Evolutionary conservation across 1,140 invertebrate genomes (phyloP), one percentile per base, ranked within the genome.

Genomic region (Pararge aegeria): DNA sequence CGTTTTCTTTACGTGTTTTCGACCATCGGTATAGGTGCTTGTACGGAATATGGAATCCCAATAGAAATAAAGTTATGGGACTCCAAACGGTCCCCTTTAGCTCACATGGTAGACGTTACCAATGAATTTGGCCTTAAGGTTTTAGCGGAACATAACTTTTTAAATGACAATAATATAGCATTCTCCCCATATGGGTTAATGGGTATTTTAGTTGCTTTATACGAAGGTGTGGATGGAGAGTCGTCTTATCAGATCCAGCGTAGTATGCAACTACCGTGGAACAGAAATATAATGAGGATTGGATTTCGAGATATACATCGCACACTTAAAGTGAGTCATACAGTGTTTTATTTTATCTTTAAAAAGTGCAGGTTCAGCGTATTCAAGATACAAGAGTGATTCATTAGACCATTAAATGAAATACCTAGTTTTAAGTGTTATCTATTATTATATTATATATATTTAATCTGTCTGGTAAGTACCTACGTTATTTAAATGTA

Each of bases 231-330:
- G 0, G 89, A 92, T 19, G 94, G 94, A 16, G 90, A 92, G 60
- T 93, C 94, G 13, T 92, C 92, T 19, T 90, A 92, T 19, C 94
- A 96, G 80, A 93, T 96, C 29, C 90, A 92, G 15, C 91, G 94
- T 42, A 91, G 92, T 0, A 83, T 95, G 57, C 90, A 92, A 19
- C 77, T 96, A 38, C 95, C 95, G 0, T 91, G 91, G 70, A 93
- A 95, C 72, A 90, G 92, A 30, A 92, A 94, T 61, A 76, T 95
- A 18, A 93, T 94, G 52, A 90, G 95, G 55, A 91, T 96, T 53
- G 95, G 95, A 19, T 93, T 96, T 70, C 90, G 95, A 48, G 95
- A 96, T 86, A 94, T 96, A 53, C 94, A 96, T 75, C 90, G 94
- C 24, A 92, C 93, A 58, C 88, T 95, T 24, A 92, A 94, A 90